Evolutionary conservation across 2,797 vertebrate genomes (phyloP).

Genomic region (Phoebastria nigripes): DNA sequence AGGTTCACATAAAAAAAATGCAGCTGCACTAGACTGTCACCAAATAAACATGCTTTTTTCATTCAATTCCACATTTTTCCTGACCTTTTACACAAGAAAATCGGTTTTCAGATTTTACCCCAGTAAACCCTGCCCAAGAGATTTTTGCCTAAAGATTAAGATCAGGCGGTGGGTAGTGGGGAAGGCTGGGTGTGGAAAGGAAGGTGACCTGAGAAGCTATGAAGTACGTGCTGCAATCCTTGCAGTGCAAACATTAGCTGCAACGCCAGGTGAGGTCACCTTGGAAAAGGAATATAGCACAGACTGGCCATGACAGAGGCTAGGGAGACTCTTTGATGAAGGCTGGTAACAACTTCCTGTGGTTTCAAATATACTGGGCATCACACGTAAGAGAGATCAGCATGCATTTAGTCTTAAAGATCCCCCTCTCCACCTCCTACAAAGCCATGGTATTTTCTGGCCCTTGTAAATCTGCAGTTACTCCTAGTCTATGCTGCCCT

Average conservation of each 20-base stretch:
- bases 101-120: not conserved
- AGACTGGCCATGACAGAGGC: not conserved
- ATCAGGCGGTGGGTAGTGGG: too few relatives aligned
- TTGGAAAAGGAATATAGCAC: not conserved
- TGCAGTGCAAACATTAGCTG: not conserved
- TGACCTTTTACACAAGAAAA: not conserved
- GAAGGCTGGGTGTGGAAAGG: not conserved
- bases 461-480: not conserved
- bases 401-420: not conserved
- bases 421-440: not conserved
- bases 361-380: slow-evolving; percentile 1
- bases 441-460: not conserved
- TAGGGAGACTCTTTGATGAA: not conserved
- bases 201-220: not conserved
- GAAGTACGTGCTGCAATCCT: not conserved
- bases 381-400: not conserved
- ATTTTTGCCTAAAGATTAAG: not conserved
- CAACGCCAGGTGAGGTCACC: not conserved
- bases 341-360: slow-evolving; percentile 2
- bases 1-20: not conserved
- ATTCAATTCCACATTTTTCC: not conserved
- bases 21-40: not conserved
- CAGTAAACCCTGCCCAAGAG: not conserved
- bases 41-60: not conserved
- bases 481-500: slow-evolving; percentile 68